A percentile compares a stretch with the other conserved stretches of the same genome.
Conservation (phyloP, 2,113 vertebrate genomes). For the Anhinga rufa region DNA sequence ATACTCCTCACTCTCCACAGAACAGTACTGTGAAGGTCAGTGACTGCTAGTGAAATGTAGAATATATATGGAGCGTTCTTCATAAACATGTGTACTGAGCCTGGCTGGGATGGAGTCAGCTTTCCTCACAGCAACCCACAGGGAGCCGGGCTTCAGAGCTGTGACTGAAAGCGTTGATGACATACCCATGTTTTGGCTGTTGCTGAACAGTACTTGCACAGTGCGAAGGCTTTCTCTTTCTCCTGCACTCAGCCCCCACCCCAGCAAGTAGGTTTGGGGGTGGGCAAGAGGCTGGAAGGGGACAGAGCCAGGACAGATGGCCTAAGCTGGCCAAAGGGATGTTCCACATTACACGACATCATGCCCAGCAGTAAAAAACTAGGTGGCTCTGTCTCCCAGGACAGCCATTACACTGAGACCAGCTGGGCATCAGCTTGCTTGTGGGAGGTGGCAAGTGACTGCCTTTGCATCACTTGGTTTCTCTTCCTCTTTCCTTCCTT, state of each 20-base stretch:
- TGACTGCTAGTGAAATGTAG: accelerated
- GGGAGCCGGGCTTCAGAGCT: background rate
- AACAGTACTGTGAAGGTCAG: background rate
- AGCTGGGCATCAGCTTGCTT: background rate
- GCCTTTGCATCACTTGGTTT: background rate
- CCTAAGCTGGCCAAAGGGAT: background rate
- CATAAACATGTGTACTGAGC: accelerated
- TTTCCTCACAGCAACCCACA: background rate
- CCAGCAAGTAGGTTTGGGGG: accelerated
- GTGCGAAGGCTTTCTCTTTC: background rate
- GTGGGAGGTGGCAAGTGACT: background rate
- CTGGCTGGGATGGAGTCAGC: background rate
- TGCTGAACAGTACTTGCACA: background rate
- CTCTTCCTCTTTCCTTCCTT: background rate
- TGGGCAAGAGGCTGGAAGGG: background rate
- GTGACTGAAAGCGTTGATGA: accelerated
- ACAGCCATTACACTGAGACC: background rate
- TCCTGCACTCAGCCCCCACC: background rate
- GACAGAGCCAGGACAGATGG: background rate
- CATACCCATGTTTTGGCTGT: accelerated
- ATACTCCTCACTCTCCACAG: background rate
- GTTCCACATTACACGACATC: accelerated
- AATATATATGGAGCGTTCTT: background rate
- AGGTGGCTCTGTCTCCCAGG: background rate
- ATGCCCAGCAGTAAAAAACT: background rate